Conservation (phyloP, 2,113 vertebrate genomes). For the Rhipidura dahli region DNA sequence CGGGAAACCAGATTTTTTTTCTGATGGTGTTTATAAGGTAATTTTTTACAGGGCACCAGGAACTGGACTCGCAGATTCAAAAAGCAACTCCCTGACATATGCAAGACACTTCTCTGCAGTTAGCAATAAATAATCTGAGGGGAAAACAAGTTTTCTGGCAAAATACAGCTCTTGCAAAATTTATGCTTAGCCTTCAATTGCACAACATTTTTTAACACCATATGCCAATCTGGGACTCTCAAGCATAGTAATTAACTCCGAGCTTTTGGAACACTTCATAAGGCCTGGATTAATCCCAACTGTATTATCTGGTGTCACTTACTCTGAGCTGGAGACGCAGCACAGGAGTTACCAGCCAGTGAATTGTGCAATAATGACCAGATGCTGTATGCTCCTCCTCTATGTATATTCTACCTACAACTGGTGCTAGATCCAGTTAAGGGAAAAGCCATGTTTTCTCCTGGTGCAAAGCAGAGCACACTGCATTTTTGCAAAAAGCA, state of each 20-base stretch:
- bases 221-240: constrained; percentile 14
- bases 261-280: constrained; percentile 35
- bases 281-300: constrained; percentile 35
- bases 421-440: not conserved
- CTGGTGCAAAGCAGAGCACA: not conserved
- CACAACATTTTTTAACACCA: constrained; percentile 15
- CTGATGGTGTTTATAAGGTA: not conserved
- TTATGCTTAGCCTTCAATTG: constrained; percentile 3
- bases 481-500: not conserved
- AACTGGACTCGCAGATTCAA: not conserved
- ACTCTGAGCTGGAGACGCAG: not conserved
- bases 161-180: not conserved
- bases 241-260: not conserved
- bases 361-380: not conserved
- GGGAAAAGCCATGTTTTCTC: not conserved
- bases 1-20: not conserved
- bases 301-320: constrained; percentile 49
- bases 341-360: not conserved
- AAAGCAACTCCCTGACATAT: not conserved
- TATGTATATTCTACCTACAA: not conserved
- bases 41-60: not conserved
- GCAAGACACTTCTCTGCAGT: not conserved
- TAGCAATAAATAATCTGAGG: not conserved
- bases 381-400: not conserved
- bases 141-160: not conserved